Base-by-base conservation (phyloP, 1,140 invertebrate genomes). In the Drepana arcuata region DNA sequence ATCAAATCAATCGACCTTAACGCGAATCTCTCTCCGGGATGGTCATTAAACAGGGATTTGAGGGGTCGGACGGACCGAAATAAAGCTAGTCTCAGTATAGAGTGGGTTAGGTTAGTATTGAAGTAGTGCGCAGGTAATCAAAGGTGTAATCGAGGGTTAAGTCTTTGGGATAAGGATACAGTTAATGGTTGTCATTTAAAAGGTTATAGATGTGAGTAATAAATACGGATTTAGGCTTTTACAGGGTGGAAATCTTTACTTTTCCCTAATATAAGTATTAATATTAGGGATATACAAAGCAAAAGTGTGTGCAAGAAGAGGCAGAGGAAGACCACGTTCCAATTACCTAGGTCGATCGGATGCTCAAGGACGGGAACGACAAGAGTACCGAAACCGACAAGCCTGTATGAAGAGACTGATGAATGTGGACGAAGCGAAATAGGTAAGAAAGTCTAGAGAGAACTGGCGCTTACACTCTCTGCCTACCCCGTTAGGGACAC, bases 41-140 rank as follows among this genome's bases (percentile, higher is more conserved):
- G 61, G 71, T 79, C 74, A 79, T 79, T 79, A 79, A 79, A 75
- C 48, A 51, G 65, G 73, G 73, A 79, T 79, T 79, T 79, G 57
- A 74, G 73, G 71, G 74, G 71, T 75, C 65, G 71, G 68, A 47
- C 56, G 61, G 68, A 54, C 62, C 64, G 59, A 73, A 78, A 75
- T 79, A 73, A 79, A 79, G 67, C 75, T 75, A 72, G 64, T 66
- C 58, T 48, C 53, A 48, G 51, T 25, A 48, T n/a, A n/a, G n/a
- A n/a, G n/a, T n/a, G 41, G 38, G 47, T 46, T 48, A 41, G n/a
- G 32, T 14, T 50, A 42, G 50, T 58, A 60, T 59, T 56, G 62
- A 57, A 48, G 46, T 52, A 47, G 41, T 49, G 52, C 51, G 39
- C 68, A 72, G 66, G 71, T 72, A 63, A 75, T 75, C 66, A 72